These are phyloP conservation scores for Hyperoodon ampullatus DNA, from an alignment of 2,113 vertebrate species.

Conservation along the genomic window DNA sequence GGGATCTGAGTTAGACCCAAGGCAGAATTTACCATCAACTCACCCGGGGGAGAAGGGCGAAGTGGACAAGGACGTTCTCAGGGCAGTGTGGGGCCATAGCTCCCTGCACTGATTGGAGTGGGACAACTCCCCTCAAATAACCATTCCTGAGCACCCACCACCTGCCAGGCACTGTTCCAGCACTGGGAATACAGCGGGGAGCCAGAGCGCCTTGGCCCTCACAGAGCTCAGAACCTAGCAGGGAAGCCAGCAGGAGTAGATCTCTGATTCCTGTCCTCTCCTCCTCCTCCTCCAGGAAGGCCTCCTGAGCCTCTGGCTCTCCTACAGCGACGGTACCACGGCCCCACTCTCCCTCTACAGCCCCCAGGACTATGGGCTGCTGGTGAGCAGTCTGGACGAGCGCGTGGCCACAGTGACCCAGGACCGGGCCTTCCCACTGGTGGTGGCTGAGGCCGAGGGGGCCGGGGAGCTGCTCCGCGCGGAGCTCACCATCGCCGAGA, in stretches of 20 bases:
- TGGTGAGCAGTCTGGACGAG: conserved; percentile 92
- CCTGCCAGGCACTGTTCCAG: background rate
- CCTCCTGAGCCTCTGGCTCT: conserved; percentile 95
- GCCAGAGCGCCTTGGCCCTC: background rate
- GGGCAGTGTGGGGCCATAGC: background rate
- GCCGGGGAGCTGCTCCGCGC: conserved; percentile 89
- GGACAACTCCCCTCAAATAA: too few relatives aligned
- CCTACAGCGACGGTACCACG: conserved; percentile 95
- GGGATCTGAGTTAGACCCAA: background rate
- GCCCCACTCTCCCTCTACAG: conserved; percentile 94
- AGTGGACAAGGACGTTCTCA: rapidly evolving
- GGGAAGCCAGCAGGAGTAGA: background rate
- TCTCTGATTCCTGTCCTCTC: background rate
- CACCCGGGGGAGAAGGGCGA: background rate
- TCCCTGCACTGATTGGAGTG: too few relatives aligned
- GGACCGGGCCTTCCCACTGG: conserved; percentile 91
- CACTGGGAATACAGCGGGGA: background rate
- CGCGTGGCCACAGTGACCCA: conserved; percentile 92
- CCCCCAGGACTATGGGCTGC: conserved; percentile 96
- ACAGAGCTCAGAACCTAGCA: background rate
- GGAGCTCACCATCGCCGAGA: conserved; percentile 95
- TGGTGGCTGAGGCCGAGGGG: conserved; percentile 94
- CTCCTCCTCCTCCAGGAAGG: conserved; percentile 89
- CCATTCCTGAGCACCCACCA: background rate
- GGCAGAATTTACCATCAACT: background rate